Evolutionary conservation across 2,113 vertebrate genomes (phyloP).

Genomic region (Eclectus roratus): DNA sequence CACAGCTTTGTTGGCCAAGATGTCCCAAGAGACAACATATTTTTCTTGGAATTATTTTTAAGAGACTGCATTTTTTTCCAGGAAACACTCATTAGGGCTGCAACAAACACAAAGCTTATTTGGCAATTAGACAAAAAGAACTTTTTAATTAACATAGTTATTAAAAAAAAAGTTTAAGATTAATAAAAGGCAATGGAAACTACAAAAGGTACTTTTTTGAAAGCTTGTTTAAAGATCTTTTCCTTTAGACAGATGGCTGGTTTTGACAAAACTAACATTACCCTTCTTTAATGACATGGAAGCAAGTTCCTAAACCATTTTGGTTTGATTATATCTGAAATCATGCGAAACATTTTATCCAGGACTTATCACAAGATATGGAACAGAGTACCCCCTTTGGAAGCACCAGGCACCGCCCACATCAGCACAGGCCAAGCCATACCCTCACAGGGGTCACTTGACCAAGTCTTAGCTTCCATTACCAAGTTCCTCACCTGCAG

Average conservation of each 20-base stretch:
- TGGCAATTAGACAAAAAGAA: neutral
- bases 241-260: neutral
- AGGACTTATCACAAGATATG: neutral
- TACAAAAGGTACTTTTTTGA: neutral
- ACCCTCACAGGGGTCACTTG: neutral
- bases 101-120: neutral
- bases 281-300: neutral
- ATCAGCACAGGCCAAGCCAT: rapidly evolving
- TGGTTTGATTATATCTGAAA: rapidly evolving
- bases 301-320: neutral
- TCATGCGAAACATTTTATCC: neutral
- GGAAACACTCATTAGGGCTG: neutral
- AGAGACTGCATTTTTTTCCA: neutral
- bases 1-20: neutral
- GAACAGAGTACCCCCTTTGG: rapidly evolving
- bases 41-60: neutral
- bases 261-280: neutral
- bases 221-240: neutral
- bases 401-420: neutral
- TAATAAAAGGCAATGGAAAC: neutral
- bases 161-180: neutral
- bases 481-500: too few relatives aligned
- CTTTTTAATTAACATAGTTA: neutral
- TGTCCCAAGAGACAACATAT: neutral
- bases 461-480: rapidly evolving